phyloP scores from a whole-genome alignment of 2,797 vertebrate species.

The Gastrophryne carolinensis region DNA sequence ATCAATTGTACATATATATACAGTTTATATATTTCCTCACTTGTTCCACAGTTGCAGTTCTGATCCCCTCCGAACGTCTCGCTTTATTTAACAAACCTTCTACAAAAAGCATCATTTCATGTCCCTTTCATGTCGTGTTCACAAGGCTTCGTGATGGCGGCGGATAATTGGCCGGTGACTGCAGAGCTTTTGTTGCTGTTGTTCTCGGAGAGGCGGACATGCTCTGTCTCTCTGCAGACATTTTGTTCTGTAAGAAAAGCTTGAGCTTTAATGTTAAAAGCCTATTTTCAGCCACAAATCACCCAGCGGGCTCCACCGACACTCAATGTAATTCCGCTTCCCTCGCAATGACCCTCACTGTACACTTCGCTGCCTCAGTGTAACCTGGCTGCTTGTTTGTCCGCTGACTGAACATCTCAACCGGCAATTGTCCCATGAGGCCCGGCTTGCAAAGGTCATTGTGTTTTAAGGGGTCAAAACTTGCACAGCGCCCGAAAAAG shows the following conservation, averaged over 20 bases:
- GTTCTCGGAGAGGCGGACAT: neutral
- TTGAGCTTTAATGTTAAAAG: conserved; percentile 9
- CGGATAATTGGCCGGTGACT: conserved; percentile 26
- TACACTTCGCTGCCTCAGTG: neutral
- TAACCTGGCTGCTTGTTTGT: neutral
- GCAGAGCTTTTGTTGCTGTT: conserved; percentile 1
- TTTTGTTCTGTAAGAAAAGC: conserved; percentile 17
- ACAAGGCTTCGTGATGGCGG: conserved; percentile 5
- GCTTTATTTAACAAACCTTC: too few relatives aligned
- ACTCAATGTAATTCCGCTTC: conserved; percentile 11
- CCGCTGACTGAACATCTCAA: neutral
- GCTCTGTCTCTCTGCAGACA: neutral
- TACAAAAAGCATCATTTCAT: too few relatives aligned
- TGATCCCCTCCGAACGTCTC: too few relatives aligned
- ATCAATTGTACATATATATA: too few relatives aligned
- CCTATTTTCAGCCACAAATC: conserved; percentile 7
- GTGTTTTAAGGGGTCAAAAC: too few relatives aligned
- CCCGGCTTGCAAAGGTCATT: too few relatives aligned
- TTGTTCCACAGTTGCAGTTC: too few relatives aligned
- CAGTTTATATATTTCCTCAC: too few relatives aligned
- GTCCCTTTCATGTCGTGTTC: neutral
- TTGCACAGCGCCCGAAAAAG: too few relatives aligned
- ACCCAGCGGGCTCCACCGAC: conserved; percentile 4
- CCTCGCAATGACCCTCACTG: conserved; percentile 5
- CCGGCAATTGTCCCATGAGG: neutral